A percentile compares a stretch with the other conserved stretches of the same genome.
Evolutionary conservation across 2,113 vertebrate species (phyloP).

Genomic region (Empidonax alnorum): DNA sequence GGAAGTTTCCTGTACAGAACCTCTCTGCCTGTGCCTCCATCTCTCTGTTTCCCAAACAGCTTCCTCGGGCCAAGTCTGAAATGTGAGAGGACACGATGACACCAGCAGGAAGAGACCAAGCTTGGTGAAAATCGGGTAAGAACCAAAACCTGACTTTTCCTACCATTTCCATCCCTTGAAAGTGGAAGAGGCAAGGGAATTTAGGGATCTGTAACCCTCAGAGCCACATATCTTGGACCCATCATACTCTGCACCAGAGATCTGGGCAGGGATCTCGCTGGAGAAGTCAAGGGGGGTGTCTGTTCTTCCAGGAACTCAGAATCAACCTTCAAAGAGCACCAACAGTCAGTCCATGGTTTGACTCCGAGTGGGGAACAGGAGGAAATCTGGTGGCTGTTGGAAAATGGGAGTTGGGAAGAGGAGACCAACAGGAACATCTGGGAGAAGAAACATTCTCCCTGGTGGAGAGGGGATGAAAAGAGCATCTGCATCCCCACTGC

Average conservation of each 20-base stretch:
- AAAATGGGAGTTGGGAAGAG: background rate
- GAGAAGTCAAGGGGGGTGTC: background rate
- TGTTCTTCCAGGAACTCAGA: background rate
- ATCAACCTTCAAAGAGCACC: background rate
- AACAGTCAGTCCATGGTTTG: background rate
- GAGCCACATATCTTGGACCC: too few species aligned
- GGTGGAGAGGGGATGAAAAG: background rate
- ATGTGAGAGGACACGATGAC: accelerated
- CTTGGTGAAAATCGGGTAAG: background rate
- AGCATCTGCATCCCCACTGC: background rate
- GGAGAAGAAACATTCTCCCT: background rate
- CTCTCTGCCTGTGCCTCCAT: background rate
- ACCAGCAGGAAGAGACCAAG: background rate
- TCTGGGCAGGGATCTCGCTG: background rate
- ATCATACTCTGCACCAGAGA: background rate
- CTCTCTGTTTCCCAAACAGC: background rate
- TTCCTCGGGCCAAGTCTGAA: background rate
- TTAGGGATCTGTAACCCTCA: background rate
- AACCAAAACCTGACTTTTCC: background rate
- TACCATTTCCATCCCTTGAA: background rate
- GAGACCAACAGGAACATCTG: background rate
- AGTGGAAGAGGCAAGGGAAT: background rate
- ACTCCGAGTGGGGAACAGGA: background rate
- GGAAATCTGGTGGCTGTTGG: background rate
- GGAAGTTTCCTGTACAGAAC: background rate